Evolutionary conservation across 1,140 invertebrate species (phyloP).

Genomic region (Bradysia coprophila): DNA sequence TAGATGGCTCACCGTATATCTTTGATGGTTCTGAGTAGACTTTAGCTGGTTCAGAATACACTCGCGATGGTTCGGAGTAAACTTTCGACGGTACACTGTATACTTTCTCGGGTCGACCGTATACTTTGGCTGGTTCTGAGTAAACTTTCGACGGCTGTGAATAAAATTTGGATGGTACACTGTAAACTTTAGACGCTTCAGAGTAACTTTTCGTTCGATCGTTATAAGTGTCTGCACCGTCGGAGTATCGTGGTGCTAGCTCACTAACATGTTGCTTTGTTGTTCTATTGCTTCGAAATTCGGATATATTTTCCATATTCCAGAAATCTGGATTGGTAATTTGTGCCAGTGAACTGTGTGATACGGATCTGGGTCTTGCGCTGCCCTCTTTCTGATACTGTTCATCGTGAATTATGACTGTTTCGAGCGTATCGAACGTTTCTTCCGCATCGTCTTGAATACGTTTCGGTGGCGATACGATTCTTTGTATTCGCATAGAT

Average conservation of each 20-base stretch:
- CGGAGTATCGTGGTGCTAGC: too few relatives aligned
- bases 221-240: too few relatives aligned
- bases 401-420: slow-evolving; percentile 32
- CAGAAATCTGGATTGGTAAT: slow-evolving; percentile 14
- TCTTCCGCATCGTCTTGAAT: slow-evolving; percentile 3
- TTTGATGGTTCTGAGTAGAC: slow-evolving; percentile 28
- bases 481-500: slow-evolving; percentile 16
- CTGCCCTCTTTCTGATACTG: slow-evolving; percentile 17
- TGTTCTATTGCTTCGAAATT: too few relatives aligned
- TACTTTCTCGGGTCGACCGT: slow-evolving; percentile 40
- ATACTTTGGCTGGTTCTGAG: slow-evolving; percentile 40
- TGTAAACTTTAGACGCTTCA: slow-evolving; percentile 29
- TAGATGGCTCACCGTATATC: slow-evolving; percentile 30
- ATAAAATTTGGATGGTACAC: slow-evolving; percentile 36
- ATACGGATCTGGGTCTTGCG: slow-evolving; percentile 25
- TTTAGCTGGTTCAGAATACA: slow-evolving; percentile 32
- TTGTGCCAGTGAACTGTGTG: slow-evolving; percentile 29
- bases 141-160: slow-evolving; percentile 40
- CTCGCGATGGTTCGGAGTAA: slow-evolving; percentile 33
- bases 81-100: slow-evolving; percentile 41
- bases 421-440: slow-evolving; percentile 21
- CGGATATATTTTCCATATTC: too few relatives aligned
- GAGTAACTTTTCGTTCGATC: slow-evolving; percentile 25
- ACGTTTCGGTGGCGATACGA: slow-evolving; percentile 13
- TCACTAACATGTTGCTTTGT: too few relatives aligned